Evolutionary conservation across 2,797 vertebrate genomes (phyloP).

Genomic region (Tolypeutes matacus): DNA sequence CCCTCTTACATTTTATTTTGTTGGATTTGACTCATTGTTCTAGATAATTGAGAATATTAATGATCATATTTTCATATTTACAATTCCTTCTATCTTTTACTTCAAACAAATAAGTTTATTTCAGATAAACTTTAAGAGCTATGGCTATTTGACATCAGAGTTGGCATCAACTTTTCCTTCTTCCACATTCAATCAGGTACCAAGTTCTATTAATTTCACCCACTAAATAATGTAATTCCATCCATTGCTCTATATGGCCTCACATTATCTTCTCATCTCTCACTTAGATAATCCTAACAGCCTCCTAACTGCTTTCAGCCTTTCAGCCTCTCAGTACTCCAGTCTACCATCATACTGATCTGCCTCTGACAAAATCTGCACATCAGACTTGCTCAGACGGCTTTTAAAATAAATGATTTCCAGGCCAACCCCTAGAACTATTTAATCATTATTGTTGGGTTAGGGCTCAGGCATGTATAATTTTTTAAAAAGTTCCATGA

Average conservation of each 20-base stretch:
- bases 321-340: not conserved
- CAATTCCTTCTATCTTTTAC: not conserved
- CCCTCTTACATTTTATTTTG: not conserved
- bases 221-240: not conserved
- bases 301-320: not conserved
- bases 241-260: not conserved
- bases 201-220: not conserved
- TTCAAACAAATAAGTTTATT: not conserved
- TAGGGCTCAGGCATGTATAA: not conserved
- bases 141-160: not conserved
- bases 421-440: not conserved
- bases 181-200: not conserved
- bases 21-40: not conserved
- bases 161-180: not conserved
- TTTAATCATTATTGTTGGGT: not conserved
- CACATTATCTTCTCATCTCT: not conserved
- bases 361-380: not conserved
- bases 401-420: not conserved
- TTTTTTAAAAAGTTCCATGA: not conserved
- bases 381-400: not conserved
- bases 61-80: not conserved
- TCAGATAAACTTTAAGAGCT: conserved; percentile 13
- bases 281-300: not conserved
- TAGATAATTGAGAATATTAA: not conserved
- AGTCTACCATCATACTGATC: not conserved